Evolutionary conservation across 2,888 invertebrate genomes (phyloP), one percentile per base, ranked within the genome.

Genomic region (Homarus gammarus): DNA sequence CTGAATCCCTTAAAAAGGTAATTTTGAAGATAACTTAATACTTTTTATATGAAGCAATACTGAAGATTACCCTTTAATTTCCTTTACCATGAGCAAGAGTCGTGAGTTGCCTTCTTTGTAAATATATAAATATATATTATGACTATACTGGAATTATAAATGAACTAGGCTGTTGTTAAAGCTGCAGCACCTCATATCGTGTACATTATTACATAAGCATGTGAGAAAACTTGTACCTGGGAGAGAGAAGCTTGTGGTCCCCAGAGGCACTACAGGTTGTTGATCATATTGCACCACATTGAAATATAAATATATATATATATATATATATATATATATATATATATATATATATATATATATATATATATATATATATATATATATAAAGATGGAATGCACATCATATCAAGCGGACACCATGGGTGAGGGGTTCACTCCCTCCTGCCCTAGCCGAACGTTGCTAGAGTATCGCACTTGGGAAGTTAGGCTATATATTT

Each of bases 101-200:
- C 83, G 83, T 72, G 72, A 83, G 49, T 72, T 68, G 83, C 83
- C 83, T 83, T 83, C 72, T 64, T 31, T 83, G 83, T 83, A 83
- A 49, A 83, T 56, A 51, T 56, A 79, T 56, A 77, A 33, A 79
- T 56, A 51, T 51, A 33, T 56, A 78, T 31, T 33, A 33, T 33
- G 18, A 79, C 51, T 75, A 44, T 75, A 75, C 44, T 44, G 44
- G 44, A 40, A 36, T n/a, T 79, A 68, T 83, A 70, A 12, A 83
- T 83, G 70, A 33, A 40, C n/a, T 36, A 36, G 36, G 36, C 40
- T 64, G 64, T 40, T 72, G 72, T 36, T 64, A 64, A 27, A 8
- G 64, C 27, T 64, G n/a, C 64, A 64, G 64, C 64, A 12, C 22
- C 56, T 56, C 56, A 27, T 64, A 64, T 27, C 64, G 64, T 64